Conservation (phyloP, 2,113 vertebrate genomes). For the Solea solea region DNA sequence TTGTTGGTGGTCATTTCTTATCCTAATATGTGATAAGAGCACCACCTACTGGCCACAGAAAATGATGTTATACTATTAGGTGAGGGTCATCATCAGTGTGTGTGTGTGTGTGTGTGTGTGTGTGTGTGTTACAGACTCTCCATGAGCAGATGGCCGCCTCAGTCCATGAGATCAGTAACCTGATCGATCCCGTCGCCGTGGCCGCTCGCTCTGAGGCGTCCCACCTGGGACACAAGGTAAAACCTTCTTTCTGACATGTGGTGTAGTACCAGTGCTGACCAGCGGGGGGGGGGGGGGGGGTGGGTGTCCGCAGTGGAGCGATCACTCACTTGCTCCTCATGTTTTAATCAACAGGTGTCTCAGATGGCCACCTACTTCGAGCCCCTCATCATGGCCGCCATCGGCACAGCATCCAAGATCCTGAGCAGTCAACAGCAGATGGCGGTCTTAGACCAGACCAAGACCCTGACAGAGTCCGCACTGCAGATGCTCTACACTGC, state of each 20-base stretch:
- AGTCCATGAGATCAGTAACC: conserved; percentile 95
- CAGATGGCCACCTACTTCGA: conserved; percentile 99
- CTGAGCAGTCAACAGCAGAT: conserved; percentile 98
- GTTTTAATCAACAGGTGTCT: conserved; percentile 84
- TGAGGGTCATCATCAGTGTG: no score
- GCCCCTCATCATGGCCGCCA: conserved; percentile 90
- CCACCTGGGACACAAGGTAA: conserved; percentile 96
- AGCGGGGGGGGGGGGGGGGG: background rate
- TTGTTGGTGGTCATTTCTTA: no score
- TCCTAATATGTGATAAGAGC: no score
- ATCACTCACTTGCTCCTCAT: background rate
- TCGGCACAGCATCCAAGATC: conserved; percentile 93
- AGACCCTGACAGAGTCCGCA: conserved; percentile 93
- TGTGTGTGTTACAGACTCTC: conserved; percentile 83
- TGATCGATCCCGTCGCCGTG: conserved; percentile 92
- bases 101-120: background rate
- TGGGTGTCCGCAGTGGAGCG: background rate
- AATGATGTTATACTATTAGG: no score
- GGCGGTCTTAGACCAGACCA: conserved; percentile 97
- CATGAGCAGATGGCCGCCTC: conserved; percentile 97
- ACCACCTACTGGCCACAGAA: no score
- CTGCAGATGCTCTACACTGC: conserved; percentile 97
- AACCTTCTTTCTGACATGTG: background rate
- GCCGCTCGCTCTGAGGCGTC: conserved; percentile 93
- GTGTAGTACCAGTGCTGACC: background rate